A percentile compares a stretch with the other conserved stretches of the same genome.
phyloP scores from a whole-genome alignment of 2,113 vertebrate genomes.

The Todiramphus saurophagus region DNA sequence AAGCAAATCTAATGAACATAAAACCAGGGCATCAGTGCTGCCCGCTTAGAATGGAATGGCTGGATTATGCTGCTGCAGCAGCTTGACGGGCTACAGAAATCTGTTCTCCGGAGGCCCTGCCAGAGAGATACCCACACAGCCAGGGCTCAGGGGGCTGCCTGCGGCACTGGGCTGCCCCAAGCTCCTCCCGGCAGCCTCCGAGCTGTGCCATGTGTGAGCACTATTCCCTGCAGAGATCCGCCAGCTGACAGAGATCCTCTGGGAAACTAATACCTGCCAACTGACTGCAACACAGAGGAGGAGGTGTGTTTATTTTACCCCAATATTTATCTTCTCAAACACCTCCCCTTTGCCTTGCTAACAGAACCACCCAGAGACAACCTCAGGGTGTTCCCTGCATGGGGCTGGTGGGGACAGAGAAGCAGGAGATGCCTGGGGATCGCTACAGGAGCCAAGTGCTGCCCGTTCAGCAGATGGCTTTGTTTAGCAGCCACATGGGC shows the following conservation, averaged over 20 bases:
- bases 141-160: not conserved
- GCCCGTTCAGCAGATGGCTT: not conserved
- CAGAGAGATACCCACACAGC: not conserved
- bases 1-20: not conserved
- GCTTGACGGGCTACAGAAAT: not conserved
- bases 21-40: not conserved
- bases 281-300: not conserved
- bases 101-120: not conserved
- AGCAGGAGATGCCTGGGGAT: not conserved
- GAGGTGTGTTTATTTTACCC: not conserved
- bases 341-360: not conserved
- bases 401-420: not conserved
- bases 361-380: not conserved
- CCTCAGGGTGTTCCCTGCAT: fast-evolving
- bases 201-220: fast-evolving
- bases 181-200: not conserved
- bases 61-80: not conserved
- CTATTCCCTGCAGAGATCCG: not conserved
- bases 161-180: not conserved
- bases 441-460: fast-evolving
- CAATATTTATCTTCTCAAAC: not conserved
- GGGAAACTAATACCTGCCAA: not conserved
- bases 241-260: not conserved
- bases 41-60: fast-evolving
- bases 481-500: not conserved